phyloP scores from a whole-genome alignment of 2,113 vertebrate species.

The Lagopus muta region DNA sequence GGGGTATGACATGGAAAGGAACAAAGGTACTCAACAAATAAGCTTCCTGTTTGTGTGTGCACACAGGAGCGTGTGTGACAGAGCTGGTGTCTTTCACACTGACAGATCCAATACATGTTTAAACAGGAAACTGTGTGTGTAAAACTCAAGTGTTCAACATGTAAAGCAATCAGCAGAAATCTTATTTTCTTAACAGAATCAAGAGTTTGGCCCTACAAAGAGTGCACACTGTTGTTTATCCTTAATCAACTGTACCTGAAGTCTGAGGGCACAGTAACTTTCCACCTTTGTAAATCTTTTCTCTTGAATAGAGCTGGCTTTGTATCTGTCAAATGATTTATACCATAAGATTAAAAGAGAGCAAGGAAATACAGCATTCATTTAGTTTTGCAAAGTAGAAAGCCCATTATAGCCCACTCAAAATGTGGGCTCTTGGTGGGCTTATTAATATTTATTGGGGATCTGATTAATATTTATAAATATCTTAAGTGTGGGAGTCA shows the following conservation, averaged over 20 bases:
- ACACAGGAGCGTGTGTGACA: background rate
- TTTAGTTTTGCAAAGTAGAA: background rate
- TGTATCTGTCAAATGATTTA: background rate
- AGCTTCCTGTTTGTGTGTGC: background rate
- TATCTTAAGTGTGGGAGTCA: too few species aligned
- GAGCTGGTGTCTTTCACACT: background rate
- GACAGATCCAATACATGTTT: background rate
- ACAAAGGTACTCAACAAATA: conserved; percentile 22
- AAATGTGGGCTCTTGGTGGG: background rate
- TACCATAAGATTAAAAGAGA: background rate
- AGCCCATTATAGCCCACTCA: background rate
- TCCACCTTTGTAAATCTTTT: background rate
- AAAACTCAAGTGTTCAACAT: background rate
- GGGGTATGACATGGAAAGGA: background rate
- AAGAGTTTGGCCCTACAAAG: background rate
- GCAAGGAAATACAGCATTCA: background rate
- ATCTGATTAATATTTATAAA: too few species aligned
- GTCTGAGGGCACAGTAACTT: background rate
- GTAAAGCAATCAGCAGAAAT: background rate
- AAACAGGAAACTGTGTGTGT: background rate
- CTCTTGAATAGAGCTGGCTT: background rate
- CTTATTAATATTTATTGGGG: too few species aligned
- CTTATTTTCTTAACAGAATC: background rate
- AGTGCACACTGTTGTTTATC: background rate
- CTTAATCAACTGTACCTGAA: background rate